A percentile compares a stretch with the other conserved stretches of the same genome.
Conservation (phyloP, 64 coral and sea anemone genomes). For the Platygyra sinensis region DNA sequence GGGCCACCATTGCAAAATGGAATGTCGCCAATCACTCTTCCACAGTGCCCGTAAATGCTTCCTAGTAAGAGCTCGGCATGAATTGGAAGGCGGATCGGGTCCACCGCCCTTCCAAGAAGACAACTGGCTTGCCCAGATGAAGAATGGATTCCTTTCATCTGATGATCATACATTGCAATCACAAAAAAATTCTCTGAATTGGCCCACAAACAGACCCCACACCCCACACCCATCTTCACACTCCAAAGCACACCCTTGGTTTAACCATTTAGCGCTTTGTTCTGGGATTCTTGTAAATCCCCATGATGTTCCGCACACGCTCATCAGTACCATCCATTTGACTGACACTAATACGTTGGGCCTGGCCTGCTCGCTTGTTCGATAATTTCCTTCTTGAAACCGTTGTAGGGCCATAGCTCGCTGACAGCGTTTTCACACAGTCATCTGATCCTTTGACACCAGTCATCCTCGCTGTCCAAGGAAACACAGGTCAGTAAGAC, state of each 20-base stretch:
- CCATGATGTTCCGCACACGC: conserved; percentile 28
- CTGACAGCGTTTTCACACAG: not conserved
- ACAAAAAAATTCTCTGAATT: conserved; percentile 37
- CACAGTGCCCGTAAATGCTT: conserved; percentile 35
- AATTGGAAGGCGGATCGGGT: conserved; percentile 52
- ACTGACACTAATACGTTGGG: conserved; percentile 20
- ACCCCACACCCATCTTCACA: conserved; percentile 53
- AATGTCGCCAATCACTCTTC: conserved; percentile 62
- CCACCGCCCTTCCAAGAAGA: conserved; percentile 46
- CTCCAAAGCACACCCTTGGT: conserved; percentile 44
- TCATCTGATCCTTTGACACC: not conserved
- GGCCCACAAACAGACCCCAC: too few species aligned
- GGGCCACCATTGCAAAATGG: too few species aligned
- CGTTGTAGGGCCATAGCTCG: conserved; percentile 21
- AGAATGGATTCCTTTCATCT: conserved; percentile 53
- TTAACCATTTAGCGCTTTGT: conserved; percentile 28
- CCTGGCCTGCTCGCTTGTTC: not conserved
- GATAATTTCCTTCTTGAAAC: conserved; percentile 10
- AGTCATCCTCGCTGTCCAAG: not conserved
- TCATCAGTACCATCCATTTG: conserved; percentile 37
- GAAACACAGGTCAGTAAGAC: not conserved
- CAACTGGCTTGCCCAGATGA: conserved; percentile 10
- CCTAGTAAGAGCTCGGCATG: conserved; percentile 41
- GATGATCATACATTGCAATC: conserved; percentile 21
- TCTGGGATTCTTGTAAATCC: conserved; percentile 60